These are phyloP conservation scores for Brachyalestes nurse DNA, from an alignment of 2,797 vertebrate genomes.

Conservation along the genomic window DNA sequence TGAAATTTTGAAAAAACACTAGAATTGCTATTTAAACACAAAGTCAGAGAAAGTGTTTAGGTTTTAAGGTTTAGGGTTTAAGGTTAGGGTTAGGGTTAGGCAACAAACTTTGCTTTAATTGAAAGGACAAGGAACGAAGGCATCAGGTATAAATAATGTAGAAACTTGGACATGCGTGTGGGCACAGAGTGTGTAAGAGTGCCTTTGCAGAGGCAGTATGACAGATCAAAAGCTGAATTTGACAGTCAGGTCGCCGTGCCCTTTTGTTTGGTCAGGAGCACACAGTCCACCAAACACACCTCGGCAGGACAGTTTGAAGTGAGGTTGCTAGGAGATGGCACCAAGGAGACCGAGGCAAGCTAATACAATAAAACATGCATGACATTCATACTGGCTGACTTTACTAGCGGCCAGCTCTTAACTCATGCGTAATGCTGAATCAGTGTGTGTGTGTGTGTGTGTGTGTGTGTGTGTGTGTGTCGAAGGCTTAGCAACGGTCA, in stretches of 20 bases:
- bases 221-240: background rate
- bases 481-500: conserved; percentile 43
- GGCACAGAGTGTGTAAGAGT: background rate
- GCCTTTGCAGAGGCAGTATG: background rate
- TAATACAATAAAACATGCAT: conserved; percentile 72
- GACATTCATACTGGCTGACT: conserved; percentile 51
- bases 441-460: conserved; percentile 36
- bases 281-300: conserved; percentile 47
- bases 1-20: background rate
- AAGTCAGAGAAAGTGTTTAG: too few species aligned
- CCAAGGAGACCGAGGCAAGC: conserved; percentile 66
- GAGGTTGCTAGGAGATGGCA: conserved; percentile 69
- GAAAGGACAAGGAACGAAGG: too few species aligned
- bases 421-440: conserved; percentile 49
- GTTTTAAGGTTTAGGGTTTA: too few species aligned
- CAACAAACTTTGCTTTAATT: too few species aligned
- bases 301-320: conserved; percentile 45
- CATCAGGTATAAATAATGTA: too few species aligned
- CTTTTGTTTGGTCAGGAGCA: conserved; percentile 42
- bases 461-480: conserved; percentile 34
- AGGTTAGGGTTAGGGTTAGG: too few species aligned
- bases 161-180: too few species aligned
- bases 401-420: conserved; percentile 52
- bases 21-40: background rate
- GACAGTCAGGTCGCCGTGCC: conserved; percentile 14